phyloP scores from a whole-genome alignment of 1,140 invertebrate species.

The Scaptodrosophila lebanonensis region DNA sequence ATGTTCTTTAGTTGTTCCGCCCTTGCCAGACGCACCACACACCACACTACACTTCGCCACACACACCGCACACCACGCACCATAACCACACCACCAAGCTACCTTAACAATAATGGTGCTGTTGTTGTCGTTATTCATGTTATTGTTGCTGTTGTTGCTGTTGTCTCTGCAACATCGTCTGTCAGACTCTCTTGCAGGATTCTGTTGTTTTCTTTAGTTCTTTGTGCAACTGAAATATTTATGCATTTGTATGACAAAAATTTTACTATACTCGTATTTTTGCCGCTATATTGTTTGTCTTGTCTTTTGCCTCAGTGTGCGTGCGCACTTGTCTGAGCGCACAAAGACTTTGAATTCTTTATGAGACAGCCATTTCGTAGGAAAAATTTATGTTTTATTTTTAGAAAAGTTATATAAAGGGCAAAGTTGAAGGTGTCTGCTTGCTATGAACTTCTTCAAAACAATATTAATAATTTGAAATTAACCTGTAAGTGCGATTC shows the following conservation, averaged over 20 bases:
- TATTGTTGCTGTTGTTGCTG: constrained; percentile 18
- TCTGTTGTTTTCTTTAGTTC: constrained; percentile 30
- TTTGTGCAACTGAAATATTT: constrained; percentile 63
- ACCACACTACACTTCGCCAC: background rate
- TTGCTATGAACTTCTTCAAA: no score
- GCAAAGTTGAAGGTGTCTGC: constrained; percentile 8
- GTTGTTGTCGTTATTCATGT: no score
- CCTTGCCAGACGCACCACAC: no score
- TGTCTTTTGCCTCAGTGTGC: constrained; percentile 18
- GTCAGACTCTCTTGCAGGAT: constrained; percentile 21
- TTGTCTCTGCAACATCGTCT: constrained; percentile 4
- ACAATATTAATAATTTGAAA: no score
- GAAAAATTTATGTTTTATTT: constrained; percentile 30
- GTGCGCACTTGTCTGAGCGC: constrained; percentile 26
- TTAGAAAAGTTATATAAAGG: constrained; percentile 14
- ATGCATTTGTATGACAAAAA: constrained; percentile 61
- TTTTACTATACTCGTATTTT: no score
- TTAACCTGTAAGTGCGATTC: no score
- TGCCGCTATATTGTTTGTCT: background rate
- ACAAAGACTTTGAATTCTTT: constrained; percentile 51
- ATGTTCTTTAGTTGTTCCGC: constrained; percentile 46
- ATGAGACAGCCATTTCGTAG: constrained; percentile 51
- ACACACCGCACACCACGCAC: no score
- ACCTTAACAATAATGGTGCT: no score
- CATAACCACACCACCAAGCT: no score